Conservation (phyloP, 64 coral and sea anemone species). For the Montipora cactus region DNA sequence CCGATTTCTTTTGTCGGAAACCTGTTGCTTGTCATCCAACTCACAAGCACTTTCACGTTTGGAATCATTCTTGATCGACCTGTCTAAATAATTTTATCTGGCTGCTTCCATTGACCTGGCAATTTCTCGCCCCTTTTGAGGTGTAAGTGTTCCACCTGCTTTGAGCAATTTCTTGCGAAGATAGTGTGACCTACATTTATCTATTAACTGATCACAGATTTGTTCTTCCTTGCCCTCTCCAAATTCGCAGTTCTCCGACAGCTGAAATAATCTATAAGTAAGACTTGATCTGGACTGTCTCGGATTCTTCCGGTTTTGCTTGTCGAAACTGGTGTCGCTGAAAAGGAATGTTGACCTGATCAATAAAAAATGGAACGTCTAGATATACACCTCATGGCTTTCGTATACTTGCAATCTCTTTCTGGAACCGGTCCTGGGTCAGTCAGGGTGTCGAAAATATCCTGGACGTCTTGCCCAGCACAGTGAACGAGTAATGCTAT, state of each 20-base stretch:
- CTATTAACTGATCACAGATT: slow-evolving; percentile 13
- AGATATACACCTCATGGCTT: too few relatives aligned
- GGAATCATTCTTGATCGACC: slow-evolving; percentile 16
- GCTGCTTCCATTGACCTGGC: slow-evolving; percentile 65
- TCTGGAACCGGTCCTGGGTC: too few relatives aligned
- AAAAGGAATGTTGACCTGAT: slow-evolving; percentile 31
- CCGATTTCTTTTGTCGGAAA: neutral
- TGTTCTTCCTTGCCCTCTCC: neutral
- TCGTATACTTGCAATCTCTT: too few relatives aligned
- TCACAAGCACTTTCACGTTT: neutral
- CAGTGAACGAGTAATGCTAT: too few relatives aligned
- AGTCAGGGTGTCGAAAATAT: too few relatives aligned
- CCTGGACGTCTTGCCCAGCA: too few relatives aligned
- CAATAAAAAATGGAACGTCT: neutral
- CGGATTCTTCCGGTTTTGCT: neutral
- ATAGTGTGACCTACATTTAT: slow-evolving; percentile 35
- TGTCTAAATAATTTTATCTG: neutral
- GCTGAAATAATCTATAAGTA: neutral
- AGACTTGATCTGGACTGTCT: neutral
- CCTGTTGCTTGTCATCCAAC: neutral
- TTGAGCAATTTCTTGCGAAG: slow-evolving; percentile 51
- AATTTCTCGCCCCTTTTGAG: slow-evolving; percentile 1
- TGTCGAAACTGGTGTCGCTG: neutral
- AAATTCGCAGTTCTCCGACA: neutral
- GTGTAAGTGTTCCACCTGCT: slow-evolving; percentile 34